phyloP scores from a whole-genome alignment of 2,797 vertebrate species.

The Gymnoscopelus microlampas region DNA sequence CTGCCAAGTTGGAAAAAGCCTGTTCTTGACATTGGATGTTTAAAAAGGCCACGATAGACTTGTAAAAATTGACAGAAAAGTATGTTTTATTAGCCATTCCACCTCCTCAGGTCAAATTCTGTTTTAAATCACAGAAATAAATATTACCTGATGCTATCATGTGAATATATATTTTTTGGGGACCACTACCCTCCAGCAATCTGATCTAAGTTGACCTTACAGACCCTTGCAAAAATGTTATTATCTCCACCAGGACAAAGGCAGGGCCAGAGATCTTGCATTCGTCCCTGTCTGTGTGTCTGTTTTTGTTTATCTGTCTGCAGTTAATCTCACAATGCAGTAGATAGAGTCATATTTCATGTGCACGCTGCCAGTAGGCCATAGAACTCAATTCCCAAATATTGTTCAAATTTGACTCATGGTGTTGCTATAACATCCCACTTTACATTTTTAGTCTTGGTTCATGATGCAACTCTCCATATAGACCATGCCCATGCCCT shows the following conservation, averaged over 20 bases:
- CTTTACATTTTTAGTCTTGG: no score
- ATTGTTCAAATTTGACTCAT: no score
- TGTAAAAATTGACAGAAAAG: conserved; percentile 13
- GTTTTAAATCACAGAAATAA: conserved; percentile 18
- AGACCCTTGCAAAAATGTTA: conserved; percentile 54
- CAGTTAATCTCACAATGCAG: no score
- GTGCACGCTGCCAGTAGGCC: no score
- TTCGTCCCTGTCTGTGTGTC: no score
- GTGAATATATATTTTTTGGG: conserved; percentile 21
- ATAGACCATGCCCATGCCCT: no score
- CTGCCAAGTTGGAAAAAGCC: not conserved
- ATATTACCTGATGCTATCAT: conserved; percentile 18
- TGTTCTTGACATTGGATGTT: conserved; percentile 1
- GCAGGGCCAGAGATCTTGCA: no score
- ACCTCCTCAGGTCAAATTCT: conserved; percentile 15
- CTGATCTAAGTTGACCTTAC: conserved; percentile 43
- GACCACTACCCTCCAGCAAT: conserved; percentile 35
- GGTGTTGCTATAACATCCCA: no score
- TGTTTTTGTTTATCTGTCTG: no score
- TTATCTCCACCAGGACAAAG: not conserved
- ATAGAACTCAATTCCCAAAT: no score
- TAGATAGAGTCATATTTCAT: no score
- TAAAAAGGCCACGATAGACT: not conserved
- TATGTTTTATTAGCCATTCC: conserved; percentile 11
- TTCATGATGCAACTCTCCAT: no score